A percentile compares a stretch with the other conserved stretches of the same genome.
phyloP scores from a whole-genome alignment of 2,888 invertebrate species.

The Uloborus plumipes region DNA sequence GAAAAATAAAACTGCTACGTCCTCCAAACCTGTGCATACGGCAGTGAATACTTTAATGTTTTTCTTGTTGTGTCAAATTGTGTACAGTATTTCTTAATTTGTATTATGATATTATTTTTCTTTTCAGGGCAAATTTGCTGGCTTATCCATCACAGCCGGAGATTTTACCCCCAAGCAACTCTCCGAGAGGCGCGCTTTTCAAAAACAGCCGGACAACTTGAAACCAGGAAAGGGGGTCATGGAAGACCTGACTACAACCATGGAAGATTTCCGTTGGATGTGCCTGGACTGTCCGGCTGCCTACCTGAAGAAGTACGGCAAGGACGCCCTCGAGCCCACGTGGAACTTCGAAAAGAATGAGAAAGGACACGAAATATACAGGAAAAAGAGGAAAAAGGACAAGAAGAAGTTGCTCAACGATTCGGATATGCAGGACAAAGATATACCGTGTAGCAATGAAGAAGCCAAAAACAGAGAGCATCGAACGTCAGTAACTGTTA shows the following conservation, averaged over 20 bases:
- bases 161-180: slow-evolving; percentile 37
- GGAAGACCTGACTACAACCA: slow-evolving; percentile 30
- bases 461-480: too few species aligned
- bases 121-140: slow-evolving; percentile 32
- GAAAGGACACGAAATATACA: slow-evolving; percentile 27
- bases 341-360: slow-evolving; percentile 42
- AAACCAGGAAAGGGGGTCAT: slow-evolving; percentile 19
- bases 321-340: slow-evolving; percentile 41
- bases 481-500: too few species aligned
- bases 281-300: slow-evolving; percentile 42
- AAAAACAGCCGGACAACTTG: slow-evolving; percentile 24
- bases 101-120: too few species aligned
- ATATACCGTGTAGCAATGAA: too few species aligned
- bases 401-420: background rate
- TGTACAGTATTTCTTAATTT: too few species aligned
- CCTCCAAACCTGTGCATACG: too few species aligned
- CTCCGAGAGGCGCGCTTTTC: background rate
- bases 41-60: too few species aligned
- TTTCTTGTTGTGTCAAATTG: too few species aligned
- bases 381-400: slow-evolving; percentile 29
- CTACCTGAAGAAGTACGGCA: slow-evolving; percentile 42
- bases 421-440: too few species aligned
- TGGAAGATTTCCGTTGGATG: slow-evolving; percentile 38
- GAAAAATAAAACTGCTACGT: too few species aligned
- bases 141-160: slow-evolving; percentile 20